These are phyloP conservation scores for Trematocara marginatum DNA, from an alignment of 2,113 vertebrate species.

Conservation along the genomic window DNA sequence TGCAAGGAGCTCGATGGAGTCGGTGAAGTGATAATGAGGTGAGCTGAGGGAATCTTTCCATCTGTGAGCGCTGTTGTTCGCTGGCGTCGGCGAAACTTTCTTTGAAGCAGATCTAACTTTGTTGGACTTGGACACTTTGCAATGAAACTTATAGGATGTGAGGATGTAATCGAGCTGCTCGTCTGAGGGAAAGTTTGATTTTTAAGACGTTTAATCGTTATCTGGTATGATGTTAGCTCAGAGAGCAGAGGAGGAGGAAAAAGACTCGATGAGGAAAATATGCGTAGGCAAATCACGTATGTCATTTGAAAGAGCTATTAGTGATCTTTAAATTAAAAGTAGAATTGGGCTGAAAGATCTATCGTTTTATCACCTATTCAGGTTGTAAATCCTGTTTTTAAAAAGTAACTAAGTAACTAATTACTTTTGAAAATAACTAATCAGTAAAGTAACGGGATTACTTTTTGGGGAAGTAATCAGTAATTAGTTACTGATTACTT, in stretches of 20 bases:
- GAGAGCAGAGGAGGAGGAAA: not conserved
- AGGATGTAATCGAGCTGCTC: not conserved
- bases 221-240: not conserved
- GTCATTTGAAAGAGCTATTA: not conserved
- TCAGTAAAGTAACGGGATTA: no score
- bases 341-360: no score
- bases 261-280: not conserved
- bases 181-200: not conserved
- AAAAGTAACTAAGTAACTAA: no score
- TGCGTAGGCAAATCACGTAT: not conserved
- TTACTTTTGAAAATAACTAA: no score
- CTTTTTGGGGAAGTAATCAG: no score
- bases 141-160: fast-evolving
- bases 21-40: not conserved
- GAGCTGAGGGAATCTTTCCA: not conserved
- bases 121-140: not conserved
- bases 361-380: no score
- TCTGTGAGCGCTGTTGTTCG: not conserved
- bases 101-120: not conserved
- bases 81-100: not conserved
- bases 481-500: no score
- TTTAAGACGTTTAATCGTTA: not conserved
- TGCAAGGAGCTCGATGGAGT: not conserved
- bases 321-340: no score
- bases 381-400: no score